Base-by-base conservation (phyloP, 2,797 vertebrate species). In the Pipistrellus nathusii region DNA sequence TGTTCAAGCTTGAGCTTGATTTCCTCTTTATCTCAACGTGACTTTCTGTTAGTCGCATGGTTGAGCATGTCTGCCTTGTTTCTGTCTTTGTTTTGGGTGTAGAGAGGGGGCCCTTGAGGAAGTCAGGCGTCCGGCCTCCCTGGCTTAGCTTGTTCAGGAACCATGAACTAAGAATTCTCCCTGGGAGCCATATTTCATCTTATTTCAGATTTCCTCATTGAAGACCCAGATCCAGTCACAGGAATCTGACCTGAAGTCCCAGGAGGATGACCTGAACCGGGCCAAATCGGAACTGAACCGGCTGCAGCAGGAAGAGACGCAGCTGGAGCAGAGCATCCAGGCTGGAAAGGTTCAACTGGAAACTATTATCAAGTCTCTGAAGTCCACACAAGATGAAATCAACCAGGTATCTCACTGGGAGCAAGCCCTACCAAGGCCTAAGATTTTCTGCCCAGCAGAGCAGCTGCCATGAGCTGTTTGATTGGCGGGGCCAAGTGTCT, bases 331-430 rank as follows among this genome's bases (percentile, higher is more conserved):
- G 98, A 99, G 99, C 69, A 99, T 99, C 83, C 99, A 99, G 95
- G 99, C 99, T 0, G 99, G 99, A 21, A 99, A 99, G 90, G 98
- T 99, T 53, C 99, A 99, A 83, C 98, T 99, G 71, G 99, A 99
- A 95, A 99, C 99, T 86, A 99, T 99, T 96, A 99, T 99, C 91
- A 99, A 99, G 96, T 99, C 99, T n/a, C 97, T 99, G 84, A 99
- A 99, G 95, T 99, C 99, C 82, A 99, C 99, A 0, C 99, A 99
- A 94, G 99, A 99, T 0, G 99, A 99, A 98, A 99, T 99, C 96
- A 99, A 99, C 97, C 99, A 99, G 99, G 99, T 99, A 97, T 59
- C 32, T 23, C 6, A 5, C 6, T 1, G 13, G 25, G 27, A n/a
- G 4, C 0, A 10, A 27, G 18, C 18, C 11, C 55, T 8, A 27